Base-by-base conservation (phyloP, 2,113 vertebrate species). In the Vombatus ursinus region DNA sequence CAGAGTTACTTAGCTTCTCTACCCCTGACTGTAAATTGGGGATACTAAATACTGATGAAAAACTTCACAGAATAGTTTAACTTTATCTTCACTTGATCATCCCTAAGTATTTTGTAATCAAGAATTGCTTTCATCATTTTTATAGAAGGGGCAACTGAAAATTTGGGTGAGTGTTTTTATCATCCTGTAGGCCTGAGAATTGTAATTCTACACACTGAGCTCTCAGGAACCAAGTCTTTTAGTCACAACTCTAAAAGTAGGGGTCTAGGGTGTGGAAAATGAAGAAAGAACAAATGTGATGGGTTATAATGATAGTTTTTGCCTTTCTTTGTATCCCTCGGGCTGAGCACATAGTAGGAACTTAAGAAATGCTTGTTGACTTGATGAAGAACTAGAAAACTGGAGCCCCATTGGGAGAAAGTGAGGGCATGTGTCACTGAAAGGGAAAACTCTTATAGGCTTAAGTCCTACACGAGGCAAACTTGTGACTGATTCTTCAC, bases 21-120 rank as follows among this genome's bases (percentile, higher is more conserved):
- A 28, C 93, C 31, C 93, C 90, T 47, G 8, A 94, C 92, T 91
- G 48, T 84, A 95, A 95, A 94, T 68, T 31, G 68, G 61, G 8
- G 12, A 61, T 89, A 91, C 52, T 93, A 93, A 95, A 96, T 92
- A 47, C 51, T 23, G 19, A 84, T 84, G 68, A 84, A 44, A 44
- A 84, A 84, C 1, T 95, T 6, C n/a, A 77, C 2, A 7, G 49
- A 3, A 19, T 22, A 84, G 89, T 1, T 92, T 16, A 14, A 10
- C 91, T 96, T 50, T 48, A 44, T 92, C 48, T 31, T 26, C 12
- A 68, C 68, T 92, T 23, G 3, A 8, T 94, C 22, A 91, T 94
- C 90, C 93, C 90, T 50, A 12, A 23, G 50, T 47, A 48, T 26
- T 54, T 90, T 47, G 44, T 7, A 91, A 52, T 37, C 90, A 48